Evolutionary conservation across 2,888 invertebrate species (phyloP), one percentile per base, ranked within the genome.

Genomic region (Petrolisthes cinctipes): DNA sequence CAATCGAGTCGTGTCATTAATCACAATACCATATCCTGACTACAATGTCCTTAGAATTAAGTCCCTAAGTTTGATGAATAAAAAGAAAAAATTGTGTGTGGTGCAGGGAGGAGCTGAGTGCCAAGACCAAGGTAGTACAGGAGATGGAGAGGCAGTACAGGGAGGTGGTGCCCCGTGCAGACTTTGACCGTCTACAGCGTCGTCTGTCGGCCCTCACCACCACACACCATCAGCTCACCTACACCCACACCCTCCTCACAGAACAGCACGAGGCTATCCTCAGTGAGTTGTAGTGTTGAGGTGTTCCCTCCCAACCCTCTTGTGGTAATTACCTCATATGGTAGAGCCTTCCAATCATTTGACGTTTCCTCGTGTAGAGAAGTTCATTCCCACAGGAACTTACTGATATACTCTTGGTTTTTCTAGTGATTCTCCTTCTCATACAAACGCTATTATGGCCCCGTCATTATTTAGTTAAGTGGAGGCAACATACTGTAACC

Each of bases 121-220:
- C 37, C 20, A 85, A 86, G 79, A 82, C 82, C 11, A 75, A 85
- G 0, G 73, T 56, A 37, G 73, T 90, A 76, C 84, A 86, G 9
- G 85, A 90, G 80, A 89, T 88, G 71, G 86, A 87, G 78, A 53
- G 84, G 61, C 82, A 85, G 71, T 87, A 90, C 78, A 82, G 89
- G 37, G 87, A 89, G 14, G 90, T 89, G 7, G 89, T 90, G 14
- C 90, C 90, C 0, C 76, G 88, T 1, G 83, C 83, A n/a, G 83
- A 83, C 53, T 88, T 83, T 81, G 83, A 86, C 4, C 57, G 78
- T 17, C 79, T 51, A 20, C 78, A 86, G 37, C 79, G 87, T 0
- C 73, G 79, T 7, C 76, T 86, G 14, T 56, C 61, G 6, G n/a
- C 75, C 54, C 83, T 90, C 73, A 71, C 81, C 57, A 78, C 79